Conservation (phyloP, 2,888 invertebrate species). For the Callosobruchus maculatus region DNA sequence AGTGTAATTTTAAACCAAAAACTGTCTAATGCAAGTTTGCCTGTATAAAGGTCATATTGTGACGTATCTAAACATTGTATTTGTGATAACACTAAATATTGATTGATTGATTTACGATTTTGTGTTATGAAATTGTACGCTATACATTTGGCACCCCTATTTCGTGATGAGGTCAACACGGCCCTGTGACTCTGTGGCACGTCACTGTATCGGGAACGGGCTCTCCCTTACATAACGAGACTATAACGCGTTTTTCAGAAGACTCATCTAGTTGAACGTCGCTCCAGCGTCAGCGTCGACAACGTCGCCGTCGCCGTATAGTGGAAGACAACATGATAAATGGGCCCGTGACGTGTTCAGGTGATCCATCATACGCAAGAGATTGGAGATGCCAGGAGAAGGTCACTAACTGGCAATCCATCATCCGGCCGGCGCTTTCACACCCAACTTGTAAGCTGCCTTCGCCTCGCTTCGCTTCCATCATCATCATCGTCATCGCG, state of each 20-base stretch:
- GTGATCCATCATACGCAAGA: constrained; percentile 50
- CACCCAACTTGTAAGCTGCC: constrained; percentile 30
- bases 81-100: too few species aligned
- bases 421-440: constrained; percentile 36
- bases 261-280: not conserved
- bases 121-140: too few species aligned
- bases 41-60: too few species aligned
- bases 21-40: too few species aligned
- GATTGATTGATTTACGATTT: too few species aligned
- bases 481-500: too few species aligned
- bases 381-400: constrained; percentile 48
- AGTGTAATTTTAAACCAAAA: too few species aligned
- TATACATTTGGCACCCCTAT: too few species aligned
- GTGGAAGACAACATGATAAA: constrained; percentile 44
- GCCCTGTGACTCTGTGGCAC: too few species aligned
- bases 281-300: too few species aligned
- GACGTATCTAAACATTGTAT: too few species aligned
- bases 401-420: constrained; percentile 45
- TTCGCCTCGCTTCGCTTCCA: constrained; percentile 28
- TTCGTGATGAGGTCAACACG: too few species aligned
- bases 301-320: not conserved
- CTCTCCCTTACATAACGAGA: not conserved
- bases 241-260: not conserved
- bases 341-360: constrained; percentile 47
- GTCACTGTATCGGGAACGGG: not conserved